These are phyloP conservation scores for Halotydeus destructor DNA, from an alignment of 1,140 invertebrate genomes.

Conservation along the genomic window DNA sequence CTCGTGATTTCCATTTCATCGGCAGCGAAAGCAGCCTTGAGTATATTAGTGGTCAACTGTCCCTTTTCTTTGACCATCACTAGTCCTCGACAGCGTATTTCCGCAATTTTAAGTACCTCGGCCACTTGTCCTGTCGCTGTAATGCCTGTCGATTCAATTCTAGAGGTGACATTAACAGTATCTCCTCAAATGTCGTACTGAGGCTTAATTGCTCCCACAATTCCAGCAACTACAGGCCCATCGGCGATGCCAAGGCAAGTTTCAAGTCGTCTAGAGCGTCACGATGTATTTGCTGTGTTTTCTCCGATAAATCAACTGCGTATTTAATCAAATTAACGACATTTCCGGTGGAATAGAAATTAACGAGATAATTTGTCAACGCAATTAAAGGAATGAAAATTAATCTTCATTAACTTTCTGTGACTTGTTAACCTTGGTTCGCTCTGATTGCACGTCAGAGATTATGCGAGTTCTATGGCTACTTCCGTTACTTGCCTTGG, in stretches of 20 bases:
- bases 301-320: conserved; percentile 38
- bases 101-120: conserved; percentile 28
- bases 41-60: conserved; percentile 17
- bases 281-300: conserved; percentile 26
- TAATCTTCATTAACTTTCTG: too few relatives aligned
- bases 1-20: too few relatives aligned
- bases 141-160: conserved; percentile 66
- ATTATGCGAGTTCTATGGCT: too few relatives aligned
- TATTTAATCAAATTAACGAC: conserved; percentile 38
- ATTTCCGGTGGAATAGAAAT: too few relatives aligned
- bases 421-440: too few relatives aligned
- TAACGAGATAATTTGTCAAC: too few relatives aligned
- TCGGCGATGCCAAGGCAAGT: too few relatives aligned
- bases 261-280: conserved; percentile 29
- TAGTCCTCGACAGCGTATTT: conserved; percentile 43
- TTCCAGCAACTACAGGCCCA: conserved; percentile 1
- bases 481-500: too few relatives aligned
- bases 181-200: conserved; percentile 82
- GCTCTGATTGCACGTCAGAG: too few relatives aligned
- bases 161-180: conserved; percentile 77
- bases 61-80: conserved; percentile 84
- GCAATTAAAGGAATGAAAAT: too few relatives aligned
- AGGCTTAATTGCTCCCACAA: conserved; percentile 48
- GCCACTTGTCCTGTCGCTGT: conserved; percentile 50
- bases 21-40: too few relatives aligned